Conservation (phyloP, 2,888 invertebrate genomes). For the Yponomeuta plumbellus region DNA sequence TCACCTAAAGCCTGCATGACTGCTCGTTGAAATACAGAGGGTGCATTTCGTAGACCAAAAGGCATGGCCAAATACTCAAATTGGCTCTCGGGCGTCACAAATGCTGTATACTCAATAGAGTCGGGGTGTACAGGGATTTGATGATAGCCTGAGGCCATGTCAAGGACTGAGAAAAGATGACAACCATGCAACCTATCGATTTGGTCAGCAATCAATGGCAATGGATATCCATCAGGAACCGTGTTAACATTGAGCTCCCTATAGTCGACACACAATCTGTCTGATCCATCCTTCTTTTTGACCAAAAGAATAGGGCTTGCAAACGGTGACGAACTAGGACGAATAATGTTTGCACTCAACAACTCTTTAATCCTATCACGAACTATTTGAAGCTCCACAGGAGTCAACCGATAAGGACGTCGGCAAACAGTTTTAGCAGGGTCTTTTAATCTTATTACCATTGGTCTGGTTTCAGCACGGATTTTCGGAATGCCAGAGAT, state of each 20-base stretch:
- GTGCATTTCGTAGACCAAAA: conserved; percentile 4
- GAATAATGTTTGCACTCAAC: too few species aligned
- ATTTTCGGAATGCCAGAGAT: too few species aligned
- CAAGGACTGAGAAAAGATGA: background rate
- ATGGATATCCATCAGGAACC: conserved; percentile 14
- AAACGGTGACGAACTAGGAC: too few species aligned
- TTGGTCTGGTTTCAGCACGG: too few species aligned
- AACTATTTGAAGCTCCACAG: too few species aligned
- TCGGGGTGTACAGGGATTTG: background rate
- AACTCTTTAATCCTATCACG: too few species aligned
- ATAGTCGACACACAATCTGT: background rate
- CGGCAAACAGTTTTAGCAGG: too few species aligned
- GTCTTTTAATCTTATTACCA: too few species aligned
- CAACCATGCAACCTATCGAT: background rate
- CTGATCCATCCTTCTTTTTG: too few species aligned
- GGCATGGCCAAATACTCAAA: conserved; percentile 3
- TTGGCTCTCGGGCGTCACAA: background rate
- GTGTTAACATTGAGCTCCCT: background rate
- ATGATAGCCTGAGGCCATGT: background rate
- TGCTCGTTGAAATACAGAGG: background rate
- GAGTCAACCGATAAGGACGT: too few species aligned
- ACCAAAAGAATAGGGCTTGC: too few species aligned
- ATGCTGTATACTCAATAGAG: conserved; percentile 1
- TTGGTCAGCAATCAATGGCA: conserved; percentile 3
- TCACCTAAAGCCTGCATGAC: background rate